A percentile compares a stretch with the other conserved stretches of the same genome.
These are phyloP conservation scores for Craniophora ligustri DNA, from an alignment of 2,888 invertebrate species.

Conservation along the genomic window DNA sequence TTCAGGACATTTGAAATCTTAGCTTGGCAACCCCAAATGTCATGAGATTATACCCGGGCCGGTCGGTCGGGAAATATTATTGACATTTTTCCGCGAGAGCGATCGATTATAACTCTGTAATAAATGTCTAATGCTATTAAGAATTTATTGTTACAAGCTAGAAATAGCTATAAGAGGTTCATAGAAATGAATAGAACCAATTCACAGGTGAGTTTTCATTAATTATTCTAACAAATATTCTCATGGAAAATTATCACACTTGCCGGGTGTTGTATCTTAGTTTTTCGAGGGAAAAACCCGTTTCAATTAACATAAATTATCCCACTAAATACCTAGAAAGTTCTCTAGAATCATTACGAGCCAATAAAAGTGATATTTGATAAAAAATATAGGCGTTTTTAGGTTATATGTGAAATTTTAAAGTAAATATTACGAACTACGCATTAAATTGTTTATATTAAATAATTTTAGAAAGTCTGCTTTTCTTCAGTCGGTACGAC, in stretches of 20 bases:
- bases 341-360: constrained; percentile 8
- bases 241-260: background rate
- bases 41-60: constrained; percentile 19
- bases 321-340: constrained; percentile 15
- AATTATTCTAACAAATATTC: constrained; percentile 21
- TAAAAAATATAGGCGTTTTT: background rate
- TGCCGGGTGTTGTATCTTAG: background rate
- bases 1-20: constrained; percentile 9
- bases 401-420: constrained; percentile 15
- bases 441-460: background rate
- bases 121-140: constrained; percentile 76
- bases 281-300: constrained; percentile 3
- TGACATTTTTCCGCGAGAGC: constrained; percentile 13
- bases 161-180: constrained; percentile 68
- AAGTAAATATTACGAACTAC: background rate
- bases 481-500: too few relatives aligned
- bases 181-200: constrained; percentile 67
- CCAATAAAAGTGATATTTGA: constrained; percentile 4
- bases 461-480: too few relatives aligned
- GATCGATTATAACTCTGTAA: constrained; percentile 38
- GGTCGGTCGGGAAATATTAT: constrained; percentile 10
- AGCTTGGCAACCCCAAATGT: constrained; percentile 38
- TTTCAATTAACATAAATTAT: constrained; percentile 27
- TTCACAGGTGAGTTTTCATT: constrained; percentile 70
- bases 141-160: constrained; percentile 71